These are phyloP conservation scores for Neopelma chrysocephalum DNA, from an alignment of 2,797 vertebrate genomes.

Conservation along the genomic window DNA sequence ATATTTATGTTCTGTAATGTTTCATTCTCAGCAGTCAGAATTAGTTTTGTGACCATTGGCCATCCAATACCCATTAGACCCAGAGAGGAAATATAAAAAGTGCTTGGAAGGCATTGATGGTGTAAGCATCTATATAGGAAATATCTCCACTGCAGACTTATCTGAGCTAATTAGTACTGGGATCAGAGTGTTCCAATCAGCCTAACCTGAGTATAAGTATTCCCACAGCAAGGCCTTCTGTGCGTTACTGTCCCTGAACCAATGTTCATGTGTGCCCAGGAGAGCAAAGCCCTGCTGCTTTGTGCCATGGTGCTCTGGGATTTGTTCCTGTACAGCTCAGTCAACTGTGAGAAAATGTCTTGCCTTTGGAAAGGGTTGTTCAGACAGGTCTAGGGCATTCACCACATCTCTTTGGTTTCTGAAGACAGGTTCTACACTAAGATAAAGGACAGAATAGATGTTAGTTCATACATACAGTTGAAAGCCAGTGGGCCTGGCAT, in stretches of 20 bases:
- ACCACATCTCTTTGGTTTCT: neutral
- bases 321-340: neutral
- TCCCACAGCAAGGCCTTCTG: neutral
- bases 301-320: neutral
- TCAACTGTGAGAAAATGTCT: neutral
- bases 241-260: neutral
- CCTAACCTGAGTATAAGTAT: neutral
- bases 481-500: neutral
- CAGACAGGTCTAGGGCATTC: neutral
- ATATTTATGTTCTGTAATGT: neutral
- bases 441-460: neutral
- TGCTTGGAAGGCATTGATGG: neutral
- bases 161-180: slow-evolving; percentile 23
- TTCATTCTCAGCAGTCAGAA: neutral
- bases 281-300: neutral
- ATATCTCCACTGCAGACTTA: neutral
- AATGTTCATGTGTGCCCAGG: fast-evolving
- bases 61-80: neutral
- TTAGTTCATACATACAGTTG: neutral
- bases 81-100: neutral
- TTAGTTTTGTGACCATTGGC: neutral
- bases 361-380: neutral
- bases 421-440: neutral
- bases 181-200: neutral
- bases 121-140: neutral